phyloP scores from a whole-genome alignment of 1,140 invertebrate species.

The Mylabris phalerata region DNA sequence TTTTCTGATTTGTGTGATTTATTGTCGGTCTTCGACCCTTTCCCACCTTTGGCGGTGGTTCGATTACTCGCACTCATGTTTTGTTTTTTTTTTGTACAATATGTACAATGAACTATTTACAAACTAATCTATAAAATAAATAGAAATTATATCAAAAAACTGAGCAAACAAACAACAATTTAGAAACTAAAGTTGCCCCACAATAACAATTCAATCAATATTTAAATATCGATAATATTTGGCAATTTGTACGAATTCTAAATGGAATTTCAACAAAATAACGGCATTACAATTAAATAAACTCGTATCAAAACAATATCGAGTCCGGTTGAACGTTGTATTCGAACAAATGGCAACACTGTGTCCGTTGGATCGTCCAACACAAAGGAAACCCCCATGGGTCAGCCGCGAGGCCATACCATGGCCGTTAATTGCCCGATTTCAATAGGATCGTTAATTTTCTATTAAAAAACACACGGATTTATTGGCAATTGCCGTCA shows the following conservation, averaged over 20 bases:
- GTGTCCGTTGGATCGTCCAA: conserved; percentile 7
- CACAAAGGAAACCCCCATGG: conserved; percentile 2
- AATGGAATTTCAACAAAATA: neutral
- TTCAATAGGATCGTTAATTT: too few relatives aligned
- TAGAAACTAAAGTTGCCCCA: neutral
- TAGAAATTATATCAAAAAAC: neutral
- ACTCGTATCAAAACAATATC: neutral
- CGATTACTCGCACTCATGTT: conserved; percentile 43
- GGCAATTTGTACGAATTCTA: conserved; percentile 2
- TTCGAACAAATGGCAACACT: conserved; percentile 20
- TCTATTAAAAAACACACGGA: too few relatives aligned
- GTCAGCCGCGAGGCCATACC: neutral
- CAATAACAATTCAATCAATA: too few relatives aligned
- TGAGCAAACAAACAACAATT: conserved; percentile 1
- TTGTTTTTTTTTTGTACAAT: conserved; percentile 41
- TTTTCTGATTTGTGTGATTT: conserved; percentile 38
- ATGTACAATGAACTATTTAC: conserved; percentile 45
- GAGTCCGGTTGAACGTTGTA: neutral
- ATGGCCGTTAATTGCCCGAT: neutral
- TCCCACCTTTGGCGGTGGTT: conserved; percentile 43
- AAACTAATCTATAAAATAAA: conserved; percentile 37
- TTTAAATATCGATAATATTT: neutral
- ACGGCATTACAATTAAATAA: neutral
- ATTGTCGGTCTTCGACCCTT: conserved; percentile 39
- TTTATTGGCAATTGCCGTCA: conserved; percentile 1